phyloP scores from a whole-genome alignment of 2,888 invertebrate species.

The Tanaodytes sp. region DNA sequence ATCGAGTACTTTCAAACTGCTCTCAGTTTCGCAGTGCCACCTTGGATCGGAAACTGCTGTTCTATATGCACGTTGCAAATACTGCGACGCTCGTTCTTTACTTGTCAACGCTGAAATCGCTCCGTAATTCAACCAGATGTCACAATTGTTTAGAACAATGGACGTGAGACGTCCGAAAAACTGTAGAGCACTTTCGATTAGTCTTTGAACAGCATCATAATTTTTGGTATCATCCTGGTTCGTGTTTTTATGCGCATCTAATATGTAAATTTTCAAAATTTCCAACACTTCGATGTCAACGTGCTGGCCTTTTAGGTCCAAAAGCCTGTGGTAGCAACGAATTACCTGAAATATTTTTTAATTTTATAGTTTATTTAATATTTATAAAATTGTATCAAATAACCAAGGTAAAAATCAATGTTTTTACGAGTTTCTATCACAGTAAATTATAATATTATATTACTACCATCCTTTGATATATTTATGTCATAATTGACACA shows the following conservation, averaged over 20 bases:
- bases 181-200: constrained; percentile 76
- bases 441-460: no score
- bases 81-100: constrained; percentile 76
- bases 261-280: constrained; percentile 82
- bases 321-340: constrained; percentile 86
- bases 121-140: constrained; percentile 88
- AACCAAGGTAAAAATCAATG: background rate
- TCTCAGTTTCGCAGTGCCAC: constrained; percentile 78
- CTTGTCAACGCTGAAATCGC: constrained; percentile 76
- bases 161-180: constrained; percentile 84
- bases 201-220: constrained; percentile 67
- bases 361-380: constrained; percentile 6
- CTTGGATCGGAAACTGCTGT: constrained; percentile 79
- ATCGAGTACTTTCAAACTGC: constrained; percentile 77
- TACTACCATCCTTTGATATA: no score
- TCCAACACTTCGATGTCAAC: constrained; percentile 84
- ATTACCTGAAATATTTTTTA: constrained; percentile 75
- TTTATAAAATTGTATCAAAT: background rate
- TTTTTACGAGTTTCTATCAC: no score
- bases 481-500: no score
- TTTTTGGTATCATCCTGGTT: constrained; percentile 73
- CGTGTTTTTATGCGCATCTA: constrained; percentile 74
- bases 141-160: constrained; percentile 79
- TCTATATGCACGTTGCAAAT: constrained; percentile 84
- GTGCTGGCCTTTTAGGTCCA: constrained; percentile 88